Evolutionary conservation across 1,140 invertebrate genomes (phyloP).

Genomic region (Leguminivora glycinivorella): DNA sequence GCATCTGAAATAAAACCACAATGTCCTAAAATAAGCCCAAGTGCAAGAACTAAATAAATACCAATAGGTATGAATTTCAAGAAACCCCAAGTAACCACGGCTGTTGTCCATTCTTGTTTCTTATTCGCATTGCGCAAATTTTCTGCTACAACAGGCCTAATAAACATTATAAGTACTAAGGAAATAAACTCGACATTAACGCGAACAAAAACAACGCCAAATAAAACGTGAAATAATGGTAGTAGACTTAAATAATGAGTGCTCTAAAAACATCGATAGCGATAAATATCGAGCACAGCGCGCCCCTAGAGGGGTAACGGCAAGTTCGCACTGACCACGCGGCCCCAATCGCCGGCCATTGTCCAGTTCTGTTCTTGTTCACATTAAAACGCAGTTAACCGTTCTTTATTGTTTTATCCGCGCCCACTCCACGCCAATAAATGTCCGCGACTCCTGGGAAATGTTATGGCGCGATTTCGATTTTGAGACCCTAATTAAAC

Average conservation of each 20-base stretch:
- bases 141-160: background rate
- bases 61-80: too few relatives aligned
- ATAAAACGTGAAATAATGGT: constrained; percentile 20
- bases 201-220: background rate
- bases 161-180: background rate
- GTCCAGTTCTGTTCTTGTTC: constrained; percentile 69
- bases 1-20: background rate
- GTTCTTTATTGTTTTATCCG: constrained; percentile 77
- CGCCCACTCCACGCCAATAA: constrained; percentile 60
- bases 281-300: constrained; percentile 29
- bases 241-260: constrained; percentile 8
- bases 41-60: background rate
- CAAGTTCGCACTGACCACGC: constrained; percentile 60
- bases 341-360: constrained; percentile 65
- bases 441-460: constrained; percentile 69
- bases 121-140: too few relatives aligned
- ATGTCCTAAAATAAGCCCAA: background rate
- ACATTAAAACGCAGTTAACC: constrained; percentile 76
- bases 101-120: too few relatives aligned
- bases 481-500: constrained; percentile 60
- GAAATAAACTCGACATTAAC: background rate
- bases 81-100: too few relatives aligned
- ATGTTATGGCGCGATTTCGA: constrained; percentile 59
- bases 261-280: constrained; percentile 37
- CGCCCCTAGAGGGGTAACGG: constrained; percentile 49